Base-by-base conservation (phyloP, 2,797 vertebrate species). In the Distichodus sexfasciatus region DNA sequence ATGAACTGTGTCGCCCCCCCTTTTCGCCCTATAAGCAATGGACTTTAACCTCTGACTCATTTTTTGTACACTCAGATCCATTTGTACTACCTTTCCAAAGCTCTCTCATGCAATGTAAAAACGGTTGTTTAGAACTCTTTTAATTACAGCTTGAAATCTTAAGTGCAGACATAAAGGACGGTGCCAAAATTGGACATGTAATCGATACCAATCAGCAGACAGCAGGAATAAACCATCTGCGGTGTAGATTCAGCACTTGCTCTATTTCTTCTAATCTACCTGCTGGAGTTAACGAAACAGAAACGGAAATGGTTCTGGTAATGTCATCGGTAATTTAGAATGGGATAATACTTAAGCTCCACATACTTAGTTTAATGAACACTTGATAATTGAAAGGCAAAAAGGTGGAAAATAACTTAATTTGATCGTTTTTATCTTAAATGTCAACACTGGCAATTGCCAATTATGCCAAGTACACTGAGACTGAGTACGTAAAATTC, bases 181-280 rank as follows among this genome's bases (percentile, higher is more conserved):
- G 8, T 66, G 28, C 26, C 5, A 50, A 33, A 9, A 19, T 6
- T 55, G 26, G 31, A 35, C 62, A 29, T 17, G 9, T 44, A 36
- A 69, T 75, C 68, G 10, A 72, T 78, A 57, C n/a, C 6, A 29
- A 41, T 53, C 68, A 59, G 54, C 44, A 58, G 57, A 24, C 33
- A 38, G 63, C 55, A 68, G 64, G 59, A 69, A 44, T 47, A 48
- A 55, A 65, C 15, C 26, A 24, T 5, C 59, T 35, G 68, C 58
- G 38, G 38, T 43, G 43, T 40, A 51, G 12, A 15, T 41, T 41
- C 50, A 15, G 66, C 21, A 2, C 7, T 21, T 36, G n/a, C n/a
- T 50, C 14, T 38, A 10, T 29, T 65, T 12, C n/a, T 65, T 41
- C 2, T 19, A 4, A 4, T 26, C 26, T 59, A 38, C 29, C n/a